Percentiles rank a stretch among this genome's conserved stretches.
Conservation (phyloP, 2,797 vertebrate genomes). For the Oreonectes daqikongensis region DNA sequence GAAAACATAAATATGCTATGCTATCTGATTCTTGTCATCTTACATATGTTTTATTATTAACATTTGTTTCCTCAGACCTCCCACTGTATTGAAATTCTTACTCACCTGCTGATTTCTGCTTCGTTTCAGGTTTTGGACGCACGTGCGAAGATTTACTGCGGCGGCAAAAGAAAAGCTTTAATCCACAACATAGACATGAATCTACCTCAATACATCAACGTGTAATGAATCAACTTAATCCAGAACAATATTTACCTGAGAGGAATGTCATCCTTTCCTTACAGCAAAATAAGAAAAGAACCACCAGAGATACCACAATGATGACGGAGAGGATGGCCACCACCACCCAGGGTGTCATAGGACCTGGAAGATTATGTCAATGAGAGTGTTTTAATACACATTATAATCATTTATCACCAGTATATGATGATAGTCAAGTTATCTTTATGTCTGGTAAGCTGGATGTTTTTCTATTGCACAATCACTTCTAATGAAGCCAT, state of each 20-base stretch:
- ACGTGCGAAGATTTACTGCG: constrained; percentile 78
- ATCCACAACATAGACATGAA: constrained; percentile 22
- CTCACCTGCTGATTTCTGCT: constrained; percentile 80
- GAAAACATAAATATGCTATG: too few relatives aligned
- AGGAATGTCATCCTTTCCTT: constrained; percentile 80
- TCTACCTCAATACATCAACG: neutral
- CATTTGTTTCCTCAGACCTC: neutral
- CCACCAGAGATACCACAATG: constrained; percentile 74
- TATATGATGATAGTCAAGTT: neutral
- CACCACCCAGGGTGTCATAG: constrained; percentile 71
- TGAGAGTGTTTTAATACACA: neutral
- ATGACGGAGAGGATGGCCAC: constrained; percentile 76
- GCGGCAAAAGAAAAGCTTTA: constrained; percentile 23
- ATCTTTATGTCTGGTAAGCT: neutral
- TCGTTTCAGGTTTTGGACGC: constrained; percentile 81
- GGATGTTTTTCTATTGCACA: neutral
- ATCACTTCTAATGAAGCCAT: neutral
- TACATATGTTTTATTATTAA: too few relatives aligned
- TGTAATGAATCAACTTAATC: neutral
- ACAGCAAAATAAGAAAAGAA: constrained; percentile 79
- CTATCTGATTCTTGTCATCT: too few relatives aligned
- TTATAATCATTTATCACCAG: neutral
- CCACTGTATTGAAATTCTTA: neutral
- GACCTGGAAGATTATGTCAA: constrained; percentile 51
- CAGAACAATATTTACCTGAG: constrained; percentile 67